Evolutionary conservation across 2,113 vertebrate genomes (phyloP), one percentile per base, ranked within the genome.

Genomic region (Protobothrops flavoviridis): DNA sequence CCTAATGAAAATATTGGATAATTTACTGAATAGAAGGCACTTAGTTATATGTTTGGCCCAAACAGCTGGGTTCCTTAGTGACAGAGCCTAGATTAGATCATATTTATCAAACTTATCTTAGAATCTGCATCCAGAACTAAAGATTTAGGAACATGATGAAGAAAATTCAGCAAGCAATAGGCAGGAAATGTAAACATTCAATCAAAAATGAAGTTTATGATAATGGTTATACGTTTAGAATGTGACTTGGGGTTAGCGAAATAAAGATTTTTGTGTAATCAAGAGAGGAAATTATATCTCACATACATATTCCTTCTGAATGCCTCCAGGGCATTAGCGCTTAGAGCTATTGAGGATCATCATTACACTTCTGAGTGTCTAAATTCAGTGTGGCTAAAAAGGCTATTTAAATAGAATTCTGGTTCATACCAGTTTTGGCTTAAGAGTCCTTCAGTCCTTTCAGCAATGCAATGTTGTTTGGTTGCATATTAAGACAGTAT

Each of bases 381-480:
- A 45, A 93, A 93, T 90, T 90, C 74, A 86, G 23, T 39, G 45
- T 90, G 45, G 33, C 74, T 45, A 89, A 90, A 50, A 90, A 86
- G 29, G 56, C 88, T 90, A 93, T 90, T 88, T 93, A 93, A 93
- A 93, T 87, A 87, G 26, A 93, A 90, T 90, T 90, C 92, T 90
- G 61, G 45, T 90, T 93, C 86, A 90, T 93, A 81, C n/a, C 45
- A 53, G 53, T 81, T 55, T 93, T 74, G 59, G 29, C 64, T 93
- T 93, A 86, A 90, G 55, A 86, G 74, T 90, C 74, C 88, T 74
- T 85, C 88, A 86, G 74, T 74, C 21, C 55, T 87, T 90, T 93
- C 69, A 90, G n/a, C 56, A 90, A 64, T 86, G 85, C 12, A 15
- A 93, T 89, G 43, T 90, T 90, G 74, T 93, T 85, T 90, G 88